Evolutionary conservation across 2,888 invertebrate genomes (phyloP), one percentile per base, ranked within the genome.

Genomic region (Aradus depressus): DNA sequence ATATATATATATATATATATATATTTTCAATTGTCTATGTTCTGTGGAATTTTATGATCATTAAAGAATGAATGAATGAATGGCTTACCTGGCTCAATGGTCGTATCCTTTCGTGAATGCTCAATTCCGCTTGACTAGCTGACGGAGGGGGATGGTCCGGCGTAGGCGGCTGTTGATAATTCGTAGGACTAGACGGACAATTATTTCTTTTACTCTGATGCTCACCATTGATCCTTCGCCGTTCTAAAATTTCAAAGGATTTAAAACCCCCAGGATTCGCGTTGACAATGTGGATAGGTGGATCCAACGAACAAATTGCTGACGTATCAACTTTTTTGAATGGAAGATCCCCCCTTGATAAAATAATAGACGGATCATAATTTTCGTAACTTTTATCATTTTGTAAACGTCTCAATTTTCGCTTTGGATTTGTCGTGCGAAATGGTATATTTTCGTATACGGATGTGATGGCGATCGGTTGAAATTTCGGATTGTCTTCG

Each of bases 141-240:
- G 89, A 83, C 0, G 93, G 93, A 2, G 93, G 92, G 3, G 92
- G 91, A 70, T 91, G 91, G 61, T 92, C 91, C 0, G 92, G 92
- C 10, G 92, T 93, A 8, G 92, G 89, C 10, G 92, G 91, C 68
- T 92, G 91, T 47, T 80, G 77, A 63, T 91, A 91, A 65, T 89
- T 86, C 42, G 89, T 87, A 18, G 92, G 92, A 60, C 89, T 90
- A 61, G 86, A 71, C 0, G 92, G 92, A 61, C 75, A 66, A 60
- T 75, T 58, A 51, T 51, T 52, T 38, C 43, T 49, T 39, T 45
- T 51, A 25, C 47, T 21, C 8, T 50, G 49, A 19, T 50, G 48
- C 12, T 38, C 52, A 8, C 53, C 52, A 21, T 56, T 57, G 25
- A 50, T 49, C 38, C 51, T 50, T 35, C 64, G 66, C 55, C 76